Conservation (phyloP, 2,797 vertebrate genomes). For the Leucoraja ocellata region DNA sequence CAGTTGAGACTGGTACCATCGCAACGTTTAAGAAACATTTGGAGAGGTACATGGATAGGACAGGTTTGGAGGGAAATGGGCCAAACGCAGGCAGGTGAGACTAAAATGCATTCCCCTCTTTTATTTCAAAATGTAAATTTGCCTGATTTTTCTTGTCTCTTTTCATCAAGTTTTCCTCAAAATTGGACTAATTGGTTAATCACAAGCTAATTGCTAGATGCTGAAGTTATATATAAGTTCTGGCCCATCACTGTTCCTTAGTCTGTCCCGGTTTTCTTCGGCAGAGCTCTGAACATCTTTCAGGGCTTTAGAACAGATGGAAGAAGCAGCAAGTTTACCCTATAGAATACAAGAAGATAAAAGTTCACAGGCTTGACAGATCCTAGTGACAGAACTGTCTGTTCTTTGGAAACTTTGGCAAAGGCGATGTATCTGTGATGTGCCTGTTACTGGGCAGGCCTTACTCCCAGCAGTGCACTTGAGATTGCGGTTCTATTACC, state of each 20-base stretch:
- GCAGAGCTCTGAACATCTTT: not conserved
- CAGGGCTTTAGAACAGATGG: not conserved
- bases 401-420: constrained; percentile 1
- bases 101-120: not conserved
- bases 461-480: not conserved
- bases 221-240: not conserved
- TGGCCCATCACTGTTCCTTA: not conserved
- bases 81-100: no score
- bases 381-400: constrained; percentile 26
- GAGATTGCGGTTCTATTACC: not conserved
- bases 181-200: not conserved
- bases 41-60: no score
- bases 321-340: constrained; percentile 22
- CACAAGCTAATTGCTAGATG: not conserved
- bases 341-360: constrained; percentile 2
- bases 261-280: not conserved
- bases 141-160: not conserved
- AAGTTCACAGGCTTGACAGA: constrained; percentile 19
- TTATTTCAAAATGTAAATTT: not conserved
- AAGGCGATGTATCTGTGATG: not conserved
- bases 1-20: no score
- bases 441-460: not conserved
- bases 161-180: not conserved
- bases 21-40: no score
- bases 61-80: no score